These are phyloP conservation scores for Gasteruption jaculator DNA, from an alignment of 2,888 invertebrate species.

Conservation along the genomic window DNA sequence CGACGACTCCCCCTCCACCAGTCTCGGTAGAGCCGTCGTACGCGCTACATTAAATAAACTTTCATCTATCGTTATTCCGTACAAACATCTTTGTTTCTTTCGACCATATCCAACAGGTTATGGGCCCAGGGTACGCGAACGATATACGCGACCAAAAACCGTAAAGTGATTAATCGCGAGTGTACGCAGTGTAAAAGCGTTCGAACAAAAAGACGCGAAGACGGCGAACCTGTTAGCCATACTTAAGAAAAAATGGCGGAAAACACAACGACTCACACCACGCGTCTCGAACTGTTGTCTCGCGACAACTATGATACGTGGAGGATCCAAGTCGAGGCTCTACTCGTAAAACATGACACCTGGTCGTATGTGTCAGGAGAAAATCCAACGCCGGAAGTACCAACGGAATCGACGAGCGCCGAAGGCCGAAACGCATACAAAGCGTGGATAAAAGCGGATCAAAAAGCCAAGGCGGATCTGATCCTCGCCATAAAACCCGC, in stretches of 20 bases:
- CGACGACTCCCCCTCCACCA: no score
- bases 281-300: constrained; percentile 17
- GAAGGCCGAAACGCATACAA: not conserved
- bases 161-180: not conserved
- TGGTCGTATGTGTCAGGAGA: constrained; percentile 26
- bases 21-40: no score
- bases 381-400: constrained; percentile 11
- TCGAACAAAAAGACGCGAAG: no score
- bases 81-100: no score
- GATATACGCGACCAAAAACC: constrained; percentile 1
- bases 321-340: constrained; percentile 24
- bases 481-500: constrained; percentile 21
- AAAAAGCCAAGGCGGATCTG: constrained; percentile 25
- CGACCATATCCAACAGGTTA: constrained; percentile 17
- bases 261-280: constrained; percentile 13
- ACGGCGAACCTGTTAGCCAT: no score
- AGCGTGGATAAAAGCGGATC: constrained; percentile 20
- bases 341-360: constrained; percentile 25
- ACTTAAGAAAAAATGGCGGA: constrained; percentile 5
- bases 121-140: constrained; percentile 14
- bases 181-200: no score
- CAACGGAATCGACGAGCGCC: constrained; percentile 10
- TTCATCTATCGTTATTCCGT: no score
- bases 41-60: no score
- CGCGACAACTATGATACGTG: constrained; percentile 25